phyloP scores from a whole-genome alignment of 2,888 invertebrate species.

The Chymomyza fuscimana region DNA sequence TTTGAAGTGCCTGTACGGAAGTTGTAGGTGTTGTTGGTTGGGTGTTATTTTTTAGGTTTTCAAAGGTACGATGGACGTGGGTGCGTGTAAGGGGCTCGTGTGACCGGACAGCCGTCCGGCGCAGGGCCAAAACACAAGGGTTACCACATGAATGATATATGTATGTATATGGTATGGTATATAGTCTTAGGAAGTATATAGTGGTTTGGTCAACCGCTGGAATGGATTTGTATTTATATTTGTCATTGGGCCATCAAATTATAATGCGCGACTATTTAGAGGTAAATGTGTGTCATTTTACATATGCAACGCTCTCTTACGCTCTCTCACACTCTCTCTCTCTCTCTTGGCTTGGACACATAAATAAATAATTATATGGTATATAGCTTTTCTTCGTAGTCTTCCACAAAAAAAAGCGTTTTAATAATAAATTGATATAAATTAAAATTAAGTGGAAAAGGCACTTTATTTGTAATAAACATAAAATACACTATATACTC shows the following conservation, averaged over 20 bases:
- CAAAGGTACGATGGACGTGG: neutral
- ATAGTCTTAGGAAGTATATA: constrained; percentile 20
- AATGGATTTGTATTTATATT: constrained; percentile 16
- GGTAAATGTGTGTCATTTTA: constrained; percentile 69
- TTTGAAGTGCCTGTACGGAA: constrained; percentile 55
- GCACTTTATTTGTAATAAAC: no score
- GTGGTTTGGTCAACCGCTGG: constrained; percentile 17
- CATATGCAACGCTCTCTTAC: constrained; percentile 24
- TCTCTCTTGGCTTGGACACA: neutral
- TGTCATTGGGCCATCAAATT: constrained; percentile 72
- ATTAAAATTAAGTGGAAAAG: no score
- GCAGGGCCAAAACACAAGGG: constrained; percentile 58
- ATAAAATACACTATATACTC: no score
- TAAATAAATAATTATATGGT: no score
- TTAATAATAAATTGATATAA: no score
- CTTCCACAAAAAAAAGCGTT: no score
- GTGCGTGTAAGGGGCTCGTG: constrained; percentile 38
- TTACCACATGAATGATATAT: constrained; percentile 26
- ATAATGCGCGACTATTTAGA: constrained; percentile 68
- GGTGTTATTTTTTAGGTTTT: neutral
- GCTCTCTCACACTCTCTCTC: constrained; percentile 1
- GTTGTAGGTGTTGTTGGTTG: neutral
- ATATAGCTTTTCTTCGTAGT: no score
- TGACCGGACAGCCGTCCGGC: constrained; percentile 66
- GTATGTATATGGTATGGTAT: constrained; percentile 19